Base-by-base conservation (phyloP, 2,113 vertebrate species). In the Pimephales promelas region DNA sequence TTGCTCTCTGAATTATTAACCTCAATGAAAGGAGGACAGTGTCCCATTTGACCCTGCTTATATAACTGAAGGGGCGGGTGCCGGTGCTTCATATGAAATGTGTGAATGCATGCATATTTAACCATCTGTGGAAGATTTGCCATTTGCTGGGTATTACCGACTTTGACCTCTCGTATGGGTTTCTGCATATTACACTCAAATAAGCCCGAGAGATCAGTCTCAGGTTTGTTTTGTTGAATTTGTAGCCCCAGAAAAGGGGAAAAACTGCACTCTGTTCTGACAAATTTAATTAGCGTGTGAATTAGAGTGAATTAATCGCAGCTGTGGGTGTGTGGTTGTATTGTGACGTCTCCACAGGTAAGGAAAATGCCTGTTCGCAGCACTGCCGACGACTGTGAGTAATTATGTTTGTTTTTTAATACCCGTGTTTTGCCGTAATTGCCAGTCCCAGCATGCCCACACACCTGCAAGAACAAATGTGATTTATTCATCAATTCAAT, bases 1-100 rank as follows among this genome's bases (percentile, higher is more conserved):
- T 91, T 90, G 87, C 76, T 85, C 82, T 88, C 70, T 91, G 85
- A 91, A 91, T 92, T 89, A 93, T 93, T 91, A 89, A 92, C 91
- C 68, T 88, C 84, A 87, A 68, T 89, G 82, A 88, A 88, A 56
- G 85, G 86, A 83, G 20, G 66, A 84, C 8, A 57, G 62, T 10
- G 31, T 78, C 81, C 87, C 72, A 26, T 85, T 83, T 87, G 45
- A 88, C 76, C 74, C 78, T 54, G 83, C 85, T 87, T 64, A 89
- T 61, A 81, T 57, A 52, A 83, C 82, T 84, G 74, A 77, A 85
- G 86, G 76, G 80, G 76, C 86, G 85, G 68, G 52, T 45, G 20
- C 47, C 40, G 81, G 86, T 87, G 79, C 76, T 84, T 87, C 76
- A 73, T 85, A 31, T 31, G 20, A 26, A 40, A 5, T 16, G 26